Evolutionary conservation across 1,140 invertebrate genomes (phyloP), one percentile per base, ranked within the genome.

Genomic region (Popillia japonica): DNA sequence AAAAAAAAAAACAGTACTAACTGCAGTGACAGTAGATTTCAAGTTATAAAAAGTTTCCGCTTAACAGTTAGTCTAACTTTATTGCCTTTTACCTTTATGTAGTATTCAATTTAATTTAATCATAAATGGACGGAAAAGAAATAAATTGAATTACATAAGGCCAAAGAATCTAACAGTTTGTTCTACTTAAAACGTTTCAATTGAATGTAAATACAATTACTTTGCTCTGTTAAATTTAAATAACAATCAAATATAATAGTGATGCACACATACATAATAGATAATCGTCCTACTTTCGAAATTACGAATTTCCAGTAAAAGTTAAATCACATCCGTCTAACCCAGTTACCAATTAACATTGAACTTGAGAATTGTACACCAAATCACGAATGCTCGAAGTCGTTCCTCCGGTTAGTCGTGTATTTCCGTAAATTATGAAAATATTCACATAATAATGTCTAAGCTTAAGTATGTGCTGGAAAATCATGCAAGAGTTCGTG

Each of bases 191-290:
- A n/a, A n/a, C n/a, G n/a, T n/a, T n/a, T n/a, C n/a, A n/a, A 11
- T 48, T 9, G 44, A 14, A 11, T n/a, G 17, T 11, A 48, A 10
- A 48, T 48, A 48, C 3, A 48, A 48, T 14, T 48, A 4, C 8
- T 64, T 64, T 64, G 61, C 61, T 64, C 61, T 64, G 22, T 22
- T 64, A 64, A 64, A 64, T 64, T 64, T 64, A 64, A 64, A 64
- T 64, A 64, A 64, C 22, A 22, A 27, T 27, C 22, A 23, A 20
- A 64, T 20, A 64, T 64, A 17, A 9, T 64, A 14, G 44, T 48
- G 17, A 48, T 48, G n/a, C n/a, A n/a, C 44, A n/a, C 17, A 64
- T 0, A 64, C 23, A 64, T 64, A 64, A 64, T 64, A 22, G 23
- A 9, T 7, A n/a, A 20, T 20, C 17, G 61, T 27, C n/a, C 61